Conservation (phyloP, 1,140 invertebrate genomes). For the Piezodorus guildinii region DNA sequence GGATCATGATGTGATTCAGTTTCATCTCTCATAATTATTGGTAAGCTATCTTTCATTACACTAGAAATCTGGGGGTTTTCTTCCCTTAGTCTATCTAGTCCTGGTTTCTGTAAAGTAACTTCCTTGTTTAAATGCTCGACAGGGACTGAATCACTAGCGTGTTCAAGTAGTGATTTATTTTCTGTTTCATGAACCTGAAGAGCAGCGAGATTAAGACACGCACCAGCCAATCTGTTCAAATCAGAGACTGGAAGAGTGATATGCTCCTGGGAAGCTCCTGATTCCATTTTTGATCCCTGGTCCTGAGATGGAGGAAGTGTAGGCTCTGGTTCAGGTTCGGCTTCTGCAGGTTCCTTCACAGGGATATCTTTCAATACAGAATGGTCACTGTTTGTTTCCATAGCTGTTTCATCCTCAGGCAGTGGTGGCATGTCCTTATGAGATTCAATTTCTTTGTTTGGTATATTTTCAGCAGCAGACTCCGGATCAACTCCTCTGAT, state of each 20-base stretch:
- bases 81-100: neutral
- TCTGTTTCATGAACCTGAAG: neutral
- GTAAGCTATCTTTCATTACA: neutral
- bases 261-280: neutral
- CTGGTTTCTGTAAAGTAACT: neutral
- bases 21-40: neutral
- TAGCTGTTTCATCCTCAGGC: neutral
- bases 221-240: neutral
- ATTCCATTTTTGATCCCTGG: neutral
- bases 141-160: neutral
- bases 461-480: slow-evolving; percentile 8
- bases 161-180: neutral
- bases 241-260: slow-evolving; percentile 8
- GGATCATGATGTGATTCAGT: neutral
- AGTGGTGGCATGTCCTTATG: neutral
- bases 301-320: neutral
- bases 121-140: neutral
- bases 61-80: neutral
- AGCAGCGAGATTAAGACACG: neutral
- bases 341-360: neutral
- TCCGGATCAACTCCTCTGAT: neutral
- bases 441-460: neutral
- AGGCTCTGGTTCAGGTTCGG: slow-evolving; percentile 3
- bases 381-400: neutral
- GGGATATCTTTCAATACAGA: neutral